Base-by-base conservation (phyloP, 2,797 vertebrate species). In the Tauraco hartlaubi region DNA sequence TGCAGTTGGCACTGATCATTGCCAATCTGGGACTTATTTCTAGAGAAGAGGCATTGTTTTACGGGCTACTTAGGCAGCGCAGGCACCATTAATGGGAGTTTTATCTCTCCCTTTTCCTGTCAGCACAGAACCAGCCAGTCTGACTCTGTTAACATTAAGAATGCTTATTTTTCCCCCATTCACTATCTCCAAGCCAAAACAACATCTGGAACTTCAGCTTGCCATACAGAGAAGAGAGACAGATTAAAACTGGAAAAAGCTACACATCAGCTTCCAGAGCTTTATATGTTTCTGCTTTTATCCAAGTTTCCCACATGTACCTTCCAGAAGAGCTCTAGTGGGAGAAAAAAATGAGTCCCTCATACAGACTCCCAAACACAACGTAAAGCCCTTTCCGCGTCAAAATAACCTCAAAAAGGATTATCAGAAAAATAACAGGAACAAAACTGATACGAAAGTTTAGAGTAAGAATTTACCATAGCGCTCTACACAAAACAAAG, bases 201-300 rank as follows among this genome's bases (percentile, higher is more conserved):
- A 98, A 97, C 98, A 98, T 98, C 97, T 98, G 98, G 96, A 98
- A 97, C 96, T 96, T 93, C 88, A 95, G 94, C 85, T 18, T 93
- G 90, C 92, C 91, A 6, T 51, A 81, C 62, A 93, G 85, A 91
- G 88, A 37, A 71, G 73, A 95, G 92, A 96, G 97, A 96, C 85
- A 96, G 94, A 97, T 97, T 97, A 71, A 59, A 96, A 94, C 68
- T 93, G 93, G 86, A 81, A 75, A 81, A 77, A 95, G 79, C 88
- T n/a, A 90, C 74, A 59, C 67, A 79, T 33, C 72, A 84, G 84
- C 59, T 95, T 88, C 85, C 81, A 78, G 80, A 86, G 85, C 44
- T 80, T 71, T 52, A 15, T 9, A 52, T 1, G 0, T 39, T 67
- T 48, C 72, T 86, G 74, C 73, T 78, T 71, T 76, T 78, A 85